These are phyloP conservation scores for Pygoscelis antarcticus DNA, from an alignment of 2,113 vertebrate genomes.

Conservation along the genomic window DNA sequence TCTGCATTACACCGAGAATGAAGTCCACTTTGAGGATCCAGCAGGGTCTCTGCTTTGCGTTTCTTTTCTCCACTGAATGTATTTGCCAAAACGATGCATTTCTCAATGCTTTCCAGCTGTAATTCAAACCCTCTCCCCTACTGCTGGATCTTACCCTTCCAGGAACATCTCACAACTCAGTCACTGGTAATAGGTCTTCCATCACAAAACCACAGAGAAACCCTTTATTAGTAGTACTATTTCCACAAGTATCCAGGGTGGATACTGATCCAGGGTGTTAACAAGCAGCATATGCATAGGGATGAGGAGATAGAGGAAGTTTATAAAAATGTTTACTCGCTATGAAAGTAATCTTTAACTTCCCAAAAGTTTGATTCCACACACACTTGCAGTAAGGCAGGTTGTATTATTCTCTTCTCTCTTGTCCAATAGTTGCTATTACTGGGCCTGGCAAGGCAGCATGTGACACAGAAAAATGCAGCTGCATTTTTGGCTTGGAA, in stretches of 20 bases:
- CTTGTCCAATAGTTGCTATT: conserved; percentile 43
- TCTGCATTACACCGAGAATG: not conserved
- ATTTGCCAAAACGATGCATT: not conserved
- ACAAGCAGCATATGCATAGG: not conserved
- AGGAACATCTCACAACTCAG: not conserved
- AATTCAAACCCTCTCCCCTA: not conserved
- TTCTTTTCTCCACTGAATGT: not conserved
- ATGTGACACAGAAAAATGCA: conserved; percentile 46
- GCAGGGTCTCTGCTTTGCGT: not conserved
- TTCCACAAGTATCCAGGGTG: not conserved
- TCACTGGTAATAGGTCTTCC: not conserved
- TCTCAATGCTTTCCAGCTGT: not conserved
- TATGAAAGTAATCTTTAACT: conserved; percentile 11
- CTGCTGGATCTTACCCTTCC: not conserved
- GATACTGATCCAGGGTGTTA: not conserved
- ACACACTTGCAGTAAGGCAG: conserved; percentile 2
- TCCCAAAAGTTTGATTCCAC: conserved; percentile 18
- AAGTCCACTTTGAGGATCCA: not conserved
- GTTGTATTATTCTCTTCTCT: conserved; percentile 7
- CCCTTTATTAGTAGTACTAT: not conserved
- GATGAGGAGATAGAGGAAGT: not conserved
- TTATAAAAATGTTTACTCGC: not conserved
- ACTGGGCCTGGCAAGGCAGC: conserved; percentile 23
- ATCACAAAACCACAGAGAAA: not conserved
- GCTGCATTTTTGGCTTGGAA: conserved; percentile 8